Percentiles rank a stretch among this genome's conserved stretches.
Evolutionary conservation across 2,797 vertebrate genomes (phyloP).

Genomic region (Tamandua tetradactyla): DNA sequence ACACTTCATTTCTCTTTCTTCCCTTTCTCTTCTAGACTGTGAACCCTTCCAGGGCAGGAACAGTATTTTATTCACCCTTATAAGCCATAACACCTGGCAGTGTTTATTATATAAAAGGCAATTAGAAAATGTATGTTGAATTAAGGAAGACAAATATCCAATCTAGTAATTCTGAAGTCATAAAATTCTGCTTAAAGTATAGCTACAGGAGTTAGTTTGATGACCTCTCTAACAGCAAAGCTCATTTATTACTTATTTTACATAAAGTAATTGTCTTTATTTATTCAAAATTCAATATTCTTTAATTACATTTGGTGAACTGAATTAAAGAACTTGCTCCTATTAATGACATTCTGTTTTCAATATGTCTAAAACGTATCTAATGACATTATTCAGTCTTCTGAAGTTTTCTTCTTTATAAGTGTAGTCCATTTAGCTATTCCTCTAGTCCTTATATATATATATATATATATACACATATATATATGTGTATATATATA

Average conservation of each 20-base stretch:
- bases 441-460: background rate
- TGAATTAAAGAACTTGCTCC: slow-evolving; percentile 27
- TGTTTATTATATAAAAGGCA: background rate
- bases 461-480: too few relatives aligned
- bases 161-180: slow-evolving; percentile 53
- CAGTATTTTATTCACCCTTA: background rate
- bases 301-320: slow-evolving; percentile 53
- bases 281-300: slow-evolving; percentile 62
- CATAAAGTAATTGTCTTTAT: slow-evolving; percentile 60
- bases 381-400: background rate
- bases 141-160: background rate
- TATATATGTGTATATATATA: too few relatives aligned
- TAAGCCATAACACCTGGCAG: background rate
- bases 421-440: background rate
- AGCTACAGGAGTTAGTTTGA: background rate
- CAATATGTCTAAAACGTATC: background rate
- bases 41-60: slow-evolving; percentile 33
- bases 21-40: background rate
- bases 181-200: slow-evolving; percentile 61
- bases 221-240: slow-evolving; percentile 31
- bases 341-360: slow-evolving; percentile 39
- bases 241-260: slow-evolving; percentile 52
- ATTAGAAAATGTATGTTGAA: slow-evolving; percentile 44
- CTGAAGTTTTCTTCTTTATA: background rate
- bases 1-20: slow-evolving; percentile 30